Evolutionary conservation across 2,797 vertebrate genomes (phyloP).

Genomic region (Poecile montanus): DNA sequence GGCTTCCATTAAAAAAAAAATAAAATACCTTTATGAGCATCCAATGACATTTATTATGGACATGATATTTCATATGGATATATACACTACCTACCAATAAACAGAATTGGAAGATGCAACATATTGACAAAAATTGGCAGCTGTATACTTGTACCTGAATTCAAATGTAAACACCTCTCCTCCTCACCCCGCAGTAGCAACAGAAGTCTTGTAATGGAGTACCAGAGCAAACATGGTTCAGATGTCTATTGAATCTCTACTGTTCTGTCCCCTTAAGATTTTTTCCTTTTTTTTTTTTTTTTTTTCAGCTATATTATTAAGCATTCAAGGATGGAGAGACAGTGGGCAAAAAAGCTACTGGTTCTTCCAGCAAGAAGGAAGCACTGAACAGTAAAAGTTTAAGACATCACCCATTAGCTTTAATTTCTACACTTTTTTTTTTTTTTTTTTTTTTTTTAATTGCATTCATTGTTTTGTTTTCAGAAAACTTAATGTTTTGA

Average conservation of each 20-base stretch:
- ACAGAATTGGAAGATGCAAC: neutral
- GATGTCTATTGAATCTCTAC: neutral
- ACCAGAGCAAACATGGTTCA: conserved; percentile 13
- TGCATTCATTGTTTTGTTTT: neutral
- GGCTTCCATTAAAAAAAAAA: neutral
- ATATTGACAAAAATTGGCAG: conserved; percentile 7
- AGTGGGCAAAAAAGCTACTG: neutral
- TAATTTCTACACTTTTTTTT: neutral
- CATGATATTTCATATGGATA: neutral
- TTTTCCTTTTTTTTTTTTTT: neutral
- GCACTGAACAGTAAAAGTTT: neutral
- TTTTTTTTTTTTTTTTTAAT: neutral
- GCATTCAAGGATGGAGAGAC: neutral
- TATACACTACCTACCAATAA: neutral
- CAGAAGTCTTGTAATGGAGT: neutral
- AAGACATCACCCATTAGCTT: neutral
- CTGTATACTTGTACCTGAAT: conserved; percentile 43
- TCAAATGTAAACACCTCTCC: neutral
- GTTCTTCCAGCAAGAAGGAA: conserved; percentile 13
- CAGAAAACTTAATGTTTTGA: neutral
- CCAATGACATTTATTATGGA: neutral
- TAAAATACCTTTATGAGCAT: fast-evolving
- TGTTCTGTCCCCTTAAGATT: neutral
- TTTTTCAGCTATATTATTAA: neutral
- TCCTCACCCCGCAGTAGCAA: neutral